Conservation (phyloP, 2,797 vertebrate genomes). For the Tachyglossus aculeatus region DNA sequence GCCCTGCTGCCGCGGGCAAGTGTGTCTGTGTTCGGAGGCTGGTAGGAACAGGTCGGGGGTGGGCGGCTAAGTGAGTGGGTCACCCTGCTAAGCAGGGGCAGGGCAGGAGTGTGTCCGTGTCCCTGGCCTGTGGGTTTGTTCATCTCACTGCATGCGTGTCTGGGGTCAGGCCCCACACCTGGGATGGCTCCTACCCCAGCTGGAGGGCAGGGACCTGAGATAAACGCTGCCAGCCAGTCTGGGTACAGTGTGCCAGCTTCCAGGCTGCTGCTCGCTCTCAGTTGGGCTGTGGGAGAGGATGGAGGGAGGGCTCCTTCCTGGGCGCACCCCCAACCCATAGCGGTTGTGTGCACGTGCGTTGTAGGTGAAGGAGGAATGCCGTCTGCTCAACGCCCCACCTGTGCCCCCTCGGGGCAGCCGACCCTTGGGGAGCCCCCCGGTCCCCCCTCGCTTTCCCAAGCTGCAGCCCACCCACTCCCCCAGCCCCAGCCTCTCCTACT, state of each 20-base stretch:
- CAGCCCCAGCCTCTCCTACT: constrained; percentile 90
- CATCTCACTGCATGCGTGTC: no score
- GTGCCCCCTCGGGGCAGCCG: constrained; percentile 89
- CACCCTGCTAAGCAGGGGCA: no score
- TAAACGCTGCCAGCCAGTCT: not conserved
- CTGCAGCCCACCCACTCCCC: constrained; percentile 75
- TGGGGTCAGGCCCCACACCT: no score
- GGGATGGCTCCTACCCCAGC: no score
- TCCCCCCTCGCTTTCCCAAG: constrained; percentile 87
- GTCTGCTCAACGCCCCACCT: constrained; percentile 91
- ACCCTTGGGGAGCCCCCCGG: constrained; percentile 81
- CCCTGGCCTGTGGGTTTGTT: no score
- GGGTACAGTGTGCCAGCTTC: not conserved
- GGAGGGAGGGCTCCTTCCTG: not conserved
- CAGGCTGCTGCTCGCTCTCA: not conserved
- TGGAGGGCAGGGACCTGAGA: no score
- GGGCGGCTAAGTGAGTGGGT: no score
- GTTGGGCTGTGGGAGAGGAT: not conserved
- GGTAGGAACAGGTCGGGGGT: not conserved
- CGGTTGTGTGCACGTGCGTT: constrained; percentile 12
- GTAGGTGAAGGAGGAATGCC: constrained; percentile 96
- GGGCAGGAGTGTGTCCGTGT: no score
- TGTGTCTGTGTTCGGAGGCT: not conserved
- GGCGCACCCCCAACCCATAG: rapidly evolving
- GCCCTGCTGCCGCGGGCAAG: not conserved